Evolutionary conservation across 2,113 vertebrate species (phyloP), one percentile per base, ranked within the genome.

Genomic region (Mesocricetus auratus): DNA sequence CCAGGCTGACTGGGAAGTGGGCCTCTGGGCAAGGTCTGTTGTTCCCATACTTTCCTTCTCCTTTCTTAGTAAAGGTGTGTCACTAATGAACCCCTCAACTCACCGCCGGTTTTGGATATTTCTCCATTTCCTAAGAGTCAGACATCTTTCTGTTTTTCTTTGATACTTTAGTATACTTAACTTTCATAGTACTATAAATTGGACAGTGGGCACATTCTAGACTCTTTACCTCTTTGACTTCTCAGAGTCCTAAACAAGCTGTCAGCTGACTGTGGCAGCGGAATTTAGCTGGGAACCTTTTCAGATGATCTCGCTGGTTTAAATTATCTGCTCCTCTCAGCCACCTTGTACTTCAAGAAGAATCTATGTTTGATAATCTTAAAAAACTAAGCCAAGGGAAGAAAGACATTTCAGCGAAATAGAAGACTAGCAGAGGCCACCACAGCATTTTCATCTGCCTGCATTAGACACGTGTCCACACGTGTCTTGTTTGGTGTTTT

Each of bases 111-210:
- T 88, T 58, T 6, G 16, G 33, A 8, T 91, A 83, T 92, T 98
- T 79, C 71, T 74, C 81, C 13, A 56, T 7, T n/a, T 94, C 82
- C 86, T 15, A 88, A 92, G 47, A 95, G 96, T 96, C 89, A 47
- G 78, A 71, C 64, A 56, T 87, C 89, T 95, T 95, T 93, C 53
- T 95, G 71, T 68, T 74, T 90, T 97, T 53, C 3, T 81, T 91
- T 58, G 82, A 47, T 86, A 87, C 96, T 66, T 82, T 74, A 22
- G 11, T 33, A 69, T 96, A 97, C 98, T 98, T 83, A 58, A 58
- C n/a, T 86, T 89, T 97, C 95, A 97, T 97, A 98, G 94, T 97
- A 96, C 81, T 94, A 24, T 92, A 95, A 98, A 95, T 96, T 96
- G 98, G 39, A 93, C 73, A 97, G 92, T 96, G 81, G 94, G 39